phyloP scores from a whole-genome alignment of 2,797 vertebrate genomes.

The Oryzias sinensis region DNA sequence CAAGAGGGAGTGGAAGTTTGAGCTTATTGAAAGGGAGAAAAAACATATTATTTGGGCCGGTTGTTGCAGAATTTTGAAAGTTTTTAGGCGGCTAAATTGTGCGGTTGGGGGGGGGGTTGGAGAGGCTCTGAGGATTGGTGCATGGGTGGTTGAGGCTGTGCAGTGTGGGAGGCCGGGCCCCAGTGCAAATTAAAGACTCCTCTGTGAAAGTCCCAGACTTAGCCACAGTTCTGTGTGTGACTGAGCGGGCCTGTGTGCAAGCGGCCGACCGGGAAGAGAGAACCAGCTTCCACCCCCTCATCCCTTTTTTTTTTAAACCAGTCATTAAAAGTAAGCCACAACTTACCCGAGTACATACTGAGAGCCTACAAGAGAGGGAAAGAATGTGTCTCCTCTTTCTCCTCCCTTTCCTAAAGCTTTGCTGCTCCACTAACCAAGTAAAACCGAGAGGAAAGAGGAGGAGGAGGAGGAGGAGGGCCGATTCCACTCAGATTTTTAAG shows the following conservation, averaged over 20 bases:
- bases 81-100: conserved; percentile 47
- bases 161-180: conserved; percentile 75
- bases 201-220: conserved; percentile 75
- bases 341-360: conserved; percentile 58
- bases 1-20: conserved; percentile 21
- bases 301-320: conserved; percentile 45
- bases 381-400: conserved; percentile 70
- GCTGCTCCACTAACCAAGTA: conserved; percentile 78
- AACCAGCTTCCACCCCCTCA: conserved; percentile 39
- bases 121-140: conserved; percentile 56
- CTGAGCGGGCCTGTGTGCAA: conserved; percentile 47
- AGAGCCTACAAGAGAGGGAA: conserved; percentile 65
- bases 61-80: conserved; percentile 25
- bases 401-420: conserved; percentile 67
- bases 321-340: conserved; percentile 77
- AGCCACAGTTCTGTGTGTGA: conserved; percentile 56
- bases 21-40: not conserved
- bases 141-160: conserved; percentile 69
- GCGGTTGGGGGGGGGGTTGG: conserved; percentile 36
- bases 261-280: conserved; percentile 48
- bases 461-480: conserved; percentile 14
- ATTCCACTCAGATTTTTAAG: conserved; percentile 60
- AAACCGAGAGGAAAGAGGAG: conserved; percentile 48
- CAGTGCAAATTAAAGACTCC: conserved; percentile 77
- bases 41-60: conserved; percentile 21